Percentiles rank a stretch among this genome's conserved stretches.
Evolutionary conservation across 2,797 vertebrate species (phyloP).

Genomic region (Buphagus erythrorhynchus): DNA sequence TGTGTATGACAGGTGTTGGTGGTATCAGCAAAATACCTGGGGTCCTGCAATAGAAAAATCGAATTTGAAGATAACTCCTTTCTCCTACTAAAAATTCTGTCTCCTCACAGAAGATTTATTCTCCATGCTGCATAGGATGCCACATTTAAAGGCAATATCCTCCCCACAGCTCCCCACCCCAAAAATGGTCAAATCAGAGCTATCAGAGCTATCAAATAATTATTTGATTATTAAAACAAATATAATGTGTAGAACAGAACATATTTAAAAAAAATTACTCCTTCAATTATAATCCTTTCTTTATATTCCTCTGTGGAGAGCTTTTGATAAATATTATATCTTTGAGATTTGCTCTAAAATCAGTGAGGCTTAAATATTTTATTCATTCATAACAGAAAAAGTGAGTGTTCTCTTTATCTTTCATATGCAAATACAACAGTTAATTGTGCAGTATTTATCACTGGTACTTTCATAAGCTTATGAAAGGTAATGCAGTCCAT

Average conservation of each 20-base stretch:
- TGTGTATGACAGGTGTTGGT: neutral
- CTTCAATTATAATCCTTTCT: neutral
- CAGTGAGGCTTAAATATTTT: neutral
- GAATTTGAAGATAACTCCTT: neutral
- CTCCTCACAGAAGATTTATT: neutral
- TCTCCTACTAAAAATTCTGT: neutral
- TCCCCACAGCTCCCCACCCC: accelerated
- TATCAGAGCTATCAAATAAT: neutral
- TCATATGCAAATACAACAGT: neutral
- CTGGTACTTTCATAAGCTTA: neutral
- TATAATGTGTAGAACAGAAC: neutral
- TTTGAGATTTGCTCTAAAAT: neutral
- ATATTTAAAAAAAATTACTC: neutral
- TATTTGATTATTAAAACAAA: neutral
- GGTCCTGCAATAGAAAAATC: neutral
- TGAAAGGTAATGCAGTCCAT: neutral
- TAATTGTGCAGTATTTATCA: neutral
- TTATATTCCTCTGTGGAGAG: neutral
- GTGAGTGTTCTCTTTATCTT: neutral
- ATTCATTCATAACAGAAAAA: neutral
- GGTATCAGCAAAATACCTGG: neutral
- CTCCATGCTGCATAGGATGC: neutral
- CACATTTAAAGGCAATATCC: neutral
- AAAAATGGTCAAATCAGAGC: neutral
- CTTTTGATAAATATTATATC: neutral